Base-by-base conservation (phyloP, 2,888 invertebrate species). In the Tinea pellionella region DNA sequence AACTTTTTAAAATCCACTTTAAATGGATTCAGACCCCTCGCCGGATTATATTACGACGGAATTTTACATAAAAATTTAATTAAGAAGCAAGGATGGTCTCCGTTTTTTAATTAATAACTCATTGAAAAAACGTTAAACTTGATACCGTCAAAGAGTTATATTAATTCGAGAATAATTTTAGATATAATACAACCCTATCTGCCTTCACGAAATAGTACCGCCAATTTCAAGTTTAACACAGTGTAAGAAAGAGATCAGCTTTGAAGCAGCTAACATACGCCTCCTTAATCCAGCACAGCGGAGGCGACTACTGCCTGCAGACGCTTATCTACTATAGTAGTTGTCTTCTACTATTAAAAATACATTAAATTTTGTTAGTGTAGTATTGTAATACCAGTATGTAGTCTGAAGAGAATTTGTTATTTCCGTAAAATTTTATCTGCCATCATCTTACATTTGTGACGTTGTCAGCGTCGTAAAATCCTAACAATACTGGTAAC, bases 41-140 rank as follows among this genome's bases (percentile, higher is more conserved):
- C 85, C 19, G 85, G 86, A 55, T 77, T 86, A 63, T 86, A 87
- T 70, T 85, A 84, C 65, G 84, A 86, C 65, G 83, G 86, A 60
- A 85, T 72, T 74, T 71, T 85, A 59, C 77, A 81, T 66, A 78
- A 67, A 64, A 73, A 77, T 61, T 63, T 80, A 60, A 59, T 61
- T 19, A 74, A 73, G 62, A 62, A 47, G n/a, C 55, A 15, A 18
- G 60, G 58, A n/a, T 61, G 60, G 60, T 43, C 58, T 18, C 61
- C 60, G 16, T n/a, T 55, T 57, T 32, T 57, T 32, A 57, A 57
- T 57, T 57, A 57, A 57, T 57, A 32, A 24, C 15, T n/a, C 15
- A 47, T 47, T 47, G 47, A 47, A 47, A 37, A 47, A 47, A 47
- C 47, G 47, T 13, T 47, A 47, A n/a, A 41, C 41, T 41, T 41